phyloP scores from a whole-genome alignment of 2,888 invertebrate species.

The Alsophila aescularia region DNA sequence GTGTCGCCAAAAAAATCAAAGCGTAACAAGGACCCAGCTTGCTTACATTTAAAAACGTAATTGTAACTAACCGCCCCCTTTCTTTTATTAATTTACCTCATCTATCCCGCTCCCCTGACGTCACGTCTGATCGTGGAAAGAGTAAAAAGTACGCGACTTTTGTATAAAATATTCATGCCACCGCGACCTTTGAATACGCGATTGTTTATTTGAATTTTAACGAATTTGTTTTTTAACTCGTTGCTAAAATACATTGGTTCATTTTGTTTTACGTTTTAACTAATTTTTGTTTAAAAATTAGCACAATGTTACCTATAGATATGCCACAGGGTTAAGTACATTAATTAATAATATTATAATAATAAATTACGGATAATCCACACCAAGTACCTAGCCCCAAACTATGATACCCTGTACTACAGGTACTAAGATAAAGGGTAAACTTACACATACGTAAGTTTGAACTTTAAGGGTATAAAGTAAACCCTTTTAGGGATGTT shows the following conservation, averaged over 20 bases:
- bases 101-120: slow-evolving; percentile 69
- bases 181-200: slow-evolving; percentile 47
- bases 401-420: too few relatives aligned
- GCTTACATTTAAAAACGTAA: slow-evolving; percentile 83
- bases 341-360: too few relatives aligned
- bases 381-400: too few relatives aligned
- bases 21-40: slow-evolving; percentile 73
- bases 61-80: slow-evolving; percentile 82
- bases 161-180: slow-evolving; percentile 75
- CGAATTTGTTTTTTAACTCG: slow-evolving; percentile 36
- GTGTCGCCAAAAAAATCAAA: slow-evolving; percentile 82
- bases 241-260: slow-evolving; percentile 1
- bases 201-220: slow-evolving; percentile 53
- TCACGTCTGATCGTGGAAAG: slow-evolving; percentile 61
- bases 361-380: too few relatives aligned
- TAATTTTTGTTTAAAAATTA: background rate
- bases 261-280: too few relatives aligned
- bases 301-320: too few relatives aligned
- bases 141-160: slow-evolving; percentile 59
- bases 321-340: too few relatives aligned
- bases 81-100: slow-evolving; percentile 83
- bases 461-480: too few relatives aligned
- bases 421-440: too few relatives aligned
- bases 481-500: too few relatives aligned
- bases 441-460: too few relatives aligned